A percentile compares a stretch with the other conserved stretches of the same genome.
Conservation (phyloP, 2,113 vertebrate species). For the Arizona elegans region DNA sequence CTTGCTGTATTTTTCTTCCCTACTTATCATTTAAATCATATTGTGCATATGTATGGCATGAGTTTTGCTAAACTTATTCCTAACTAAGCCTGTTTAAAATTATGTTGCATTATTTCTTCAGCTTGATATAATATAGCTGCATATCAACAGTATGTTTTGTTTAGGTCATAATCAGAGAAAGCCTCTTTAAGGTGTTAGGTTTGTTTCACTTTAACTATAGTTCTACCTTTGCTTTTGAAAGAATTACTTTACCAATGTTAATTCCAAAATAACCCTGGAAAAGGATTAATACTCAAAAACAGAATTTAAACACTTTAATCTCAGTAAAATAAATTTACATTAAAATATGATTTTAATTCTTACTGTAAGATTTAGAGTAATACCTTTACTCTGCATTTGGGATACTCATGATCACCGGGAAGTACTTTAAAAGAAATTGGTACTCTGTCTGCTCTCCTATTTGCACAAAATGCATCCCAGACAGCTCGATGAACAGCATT, state of each 20-base stretch:
- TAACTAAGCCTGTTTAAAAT: neutral
- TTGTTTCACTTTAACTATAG: neutral
- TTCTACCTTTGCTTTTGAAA: neutral
- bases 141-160: neutral
- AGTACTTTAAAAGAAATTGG: slow-evolving; percentile 98
- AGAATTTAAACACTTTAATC: neutral
- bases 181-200: neutral
- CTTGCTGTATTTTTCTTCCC: neutral
- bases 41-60: neutral
- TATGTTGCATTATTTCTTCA: neutral
- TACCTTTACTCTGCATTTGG: slow-evolving; percentile 97
- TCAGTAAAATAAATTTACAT: neutral
- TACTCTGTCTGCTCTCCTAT: slow-evolving; percentile 91
- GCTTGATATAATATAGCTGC: neutral
- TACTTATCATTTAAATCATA: neutral
- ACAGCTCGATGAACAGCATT: slow-evolving; percentile 95
- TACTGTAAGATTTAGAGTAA: neutral
- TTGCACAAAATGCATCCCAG: slow-evolving; percentile 97
- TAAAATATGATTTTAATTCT: neutral
- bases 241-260: neutral
- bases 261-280: neutral
- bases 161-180: neutral
- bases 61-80: neutral
- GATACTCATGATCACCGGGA: slow-evolving; percentile 94
- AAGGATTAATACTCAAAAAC: neutral